Percentiles rank a stretch among this genome's conserved stretches.
These are phyloP conservation scores for Vultur gryphus DNA, from an alignment of 2,797 vertebrate genomes.

Conservation along the genomic window DNA sequence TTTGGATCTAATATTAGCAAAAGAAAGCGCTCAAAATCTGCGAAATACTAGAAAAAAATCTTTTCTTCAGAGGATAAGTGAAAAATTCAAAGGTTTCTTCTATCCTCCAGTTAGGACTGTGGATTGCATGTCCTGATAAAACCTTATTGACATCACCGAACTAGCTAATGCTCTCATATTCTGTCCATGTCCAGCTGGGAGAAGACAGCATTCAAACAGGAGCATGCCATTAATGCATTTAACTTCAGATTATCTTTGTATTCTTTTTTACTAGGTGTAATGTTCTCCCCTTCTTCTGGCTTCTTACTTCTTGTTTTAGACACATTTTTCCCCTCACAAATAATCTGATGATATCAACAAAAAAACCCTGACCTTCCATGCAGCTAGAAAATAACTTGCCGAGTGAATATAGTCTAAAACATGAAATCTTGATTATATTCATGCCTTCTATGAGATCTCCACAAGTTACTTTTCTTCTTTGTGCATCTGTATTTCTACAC, in stretches of 20 bases:
- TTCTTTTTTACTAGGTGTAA: background rate
- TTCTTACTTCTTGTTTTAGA: background rate
- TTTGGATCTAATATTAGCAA: background rate
- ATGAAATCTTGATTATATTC: background rate
- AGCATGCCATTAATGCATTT: background rate
- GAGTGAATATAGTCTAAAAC: background rate
- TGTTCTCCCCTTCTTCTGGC: background rate
- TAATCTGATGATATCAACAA: background rate
- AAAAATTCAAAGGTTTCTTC: background rate
- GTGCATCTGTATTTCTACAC: background rate
- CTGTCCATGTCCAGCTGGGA: background rate
- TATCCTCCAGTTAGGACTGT: background rate
- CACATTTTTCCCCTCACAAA: background rate
- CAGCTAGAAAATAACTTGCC: background rate
- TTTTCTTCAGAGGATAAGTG: background rate
- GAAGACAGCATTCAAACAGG: background rate
- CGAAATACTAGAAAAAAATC: background rate
- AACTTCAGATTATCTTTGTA: background rate
- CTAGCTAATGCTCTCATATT: background rate
- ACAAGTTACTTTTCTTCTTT: background rate
- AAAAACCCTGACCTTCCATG: fast-evolving
- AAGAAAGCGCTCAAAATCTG: background rate
- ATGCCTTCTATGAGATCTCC: background rate
- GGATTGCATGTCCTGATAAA: background rate
- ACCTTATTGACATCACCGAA: background rate